phyloP scores from a whole-genome alignment of 2,797 vertebrate genomes.

The Tachyglossus aculeatus region DNA sequence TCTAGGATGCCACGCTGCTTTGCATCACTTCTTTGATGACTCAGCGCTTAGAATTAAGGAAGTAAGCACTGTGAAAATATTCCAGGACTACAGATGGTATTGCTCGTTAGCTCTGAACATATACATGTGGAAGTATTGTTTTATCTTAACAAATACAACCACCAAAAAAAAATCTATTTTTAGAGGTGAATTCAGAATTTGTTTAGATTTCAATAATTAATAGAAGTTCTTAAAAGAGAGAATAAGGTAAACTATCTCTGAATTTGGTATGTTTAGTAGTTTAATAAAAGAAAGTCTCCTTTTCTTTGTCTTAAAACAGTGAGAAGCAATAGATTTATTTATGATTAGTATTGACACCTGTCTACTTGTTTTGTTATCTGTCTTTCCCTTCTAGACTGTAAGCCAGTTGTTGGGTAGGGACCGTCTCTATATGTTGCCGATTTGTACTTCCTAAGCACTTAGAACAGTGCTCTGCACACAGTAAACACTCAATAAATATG shows the following conservation, averaged over 20 bases:
- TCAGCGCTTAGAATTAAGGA: too few relatives aligned
- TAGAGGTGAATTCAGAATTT: conserved; percentile 63
- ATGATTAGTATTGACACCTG: too few relatives aligned
- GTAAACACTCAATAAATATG: too few relatives aligned
- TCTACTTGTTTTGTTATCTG: too few relatives aligned
- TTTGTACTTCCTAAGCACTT: too few relatives aligned
- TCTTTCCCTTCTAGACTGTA: too few relatives aligned
- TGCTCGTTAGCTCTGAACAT: conserved; percentile 70
- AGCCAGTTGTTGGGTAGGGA: too few relatives aligned
- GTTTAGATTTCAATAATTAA: conserved; percentile 62
- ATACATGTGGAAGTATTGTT: conserved; percentile 62
- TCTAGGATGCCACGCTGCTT: too few relatives aligned
- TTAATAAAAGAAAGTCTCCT: conserved; percentile 32
- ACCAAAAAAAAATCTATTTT: conserved; percentile 51
- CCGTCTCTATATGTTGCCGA: too few relatives aligned
- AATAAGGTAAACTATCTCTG: conserved; percentile 45
- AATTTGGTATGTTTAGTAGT: conserved; percentile 26
- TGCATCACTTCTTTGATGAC: too few relatives aligned
- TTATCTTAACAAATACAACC: conserved; percentile 55
- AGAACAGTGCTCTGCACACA: too few relatives aligned
- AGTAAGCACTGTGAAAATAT: conserved; percentile 81
- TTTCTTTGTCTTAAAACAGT: conserved; percentile 4
- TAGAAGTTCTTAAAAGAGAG: conserved; percentile 57
- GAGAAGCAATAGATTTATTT: conserved; percentile 4
- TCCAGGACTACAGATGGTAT: conserved; percentile 71